A percentile compares a stretch with the other conserved stretches of the same genome.
phyloP scores from a whole-genome alignment of 2,797 vertebrate genomes.

The Ciconia nigra region DNA sequence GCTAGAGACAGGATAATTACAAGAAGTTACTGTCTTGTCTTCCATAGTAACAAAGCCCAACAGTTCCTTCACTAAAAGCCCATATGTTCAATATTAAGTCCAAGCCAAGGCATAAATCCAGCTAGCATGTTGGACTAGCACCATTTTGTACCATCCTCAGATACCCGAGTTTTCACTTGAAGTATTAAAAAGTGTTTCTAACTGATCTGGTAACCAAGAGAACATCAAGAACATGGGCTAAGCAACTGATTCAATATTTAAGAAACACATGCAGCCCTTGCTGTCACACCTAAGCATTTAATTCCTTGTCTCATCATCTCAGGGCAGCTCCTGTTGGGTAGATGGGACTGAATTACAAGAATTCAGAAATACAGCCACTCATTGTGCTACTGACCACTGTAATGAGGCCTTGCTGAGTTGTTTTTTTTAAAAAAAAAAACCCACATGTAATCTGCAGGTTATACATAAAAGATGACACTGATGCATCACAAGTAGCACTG shows the following conservation, averaged over 20 bases:
- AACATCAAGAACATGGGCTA: neutral
- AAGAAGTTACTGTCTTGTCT: neutral
- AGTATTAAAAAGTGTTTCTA: neutral
- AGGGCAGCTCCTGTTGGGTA: neutral
- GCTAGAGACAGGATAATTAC: neutral
- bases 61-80: neutral
- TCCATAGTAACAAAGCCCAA: neutral
- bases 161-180: neutral
- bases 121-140: neutral
- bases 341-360: neutral
- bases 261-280: neutral
- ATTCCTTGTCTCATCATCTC: neutral
- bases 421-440: neutral
- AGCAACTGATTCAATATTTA: neutral
- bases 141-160: neutral
- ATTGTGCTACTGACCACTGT: neutral
- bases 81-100: neutral
- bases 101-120: neutral
- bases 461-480: neutral
- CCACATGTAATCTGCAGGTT: neutral
- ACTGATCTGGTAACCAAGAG: neutral
- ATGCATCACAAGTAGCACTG: rapidly evolving
- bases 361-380: neutral
- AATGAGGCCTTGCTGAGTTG: neutral
- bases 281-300: neutral